Evolutionary conservation across 2,113 vertebrate genomes (phyloP).

Genomic region (Carassius gibelio): DNA sequence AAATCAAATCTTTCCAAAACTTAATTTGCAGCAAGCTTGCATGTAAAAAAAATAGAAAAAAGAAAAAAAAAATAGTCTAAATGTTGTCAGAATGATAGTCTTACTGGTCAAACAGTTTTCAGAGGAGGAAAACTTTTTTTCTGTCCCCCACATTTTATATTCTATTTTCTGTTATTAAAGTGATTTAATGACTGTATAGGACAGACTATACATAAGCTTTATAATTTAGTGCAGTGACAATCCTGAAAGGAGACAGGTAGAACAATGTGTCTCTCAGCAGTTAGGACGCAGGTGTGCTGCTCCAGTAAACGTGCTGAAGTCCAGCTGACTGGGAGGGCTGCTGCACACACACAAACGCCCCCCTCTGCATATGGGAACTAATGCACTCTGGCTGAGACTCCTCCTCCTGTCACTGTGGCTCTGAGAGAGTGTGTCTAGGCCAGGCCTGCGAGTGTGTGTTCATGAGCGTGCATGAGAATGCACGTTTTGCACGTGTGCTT

Average conservation of each 20-base stretch:
- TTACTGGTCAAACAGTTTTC: neutral
- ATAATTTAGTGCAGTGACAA: neutral
- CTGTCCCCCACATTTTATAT: neutral
- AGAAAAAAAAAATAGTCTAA: neutral
- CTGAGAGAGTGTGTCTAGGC: constrained; percentile 10
- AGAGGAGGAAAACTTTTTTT: neutral
- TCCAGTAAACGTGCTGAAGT: constrained; percentile 45
- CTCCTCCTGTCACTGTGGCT: constrained; percentile 33
- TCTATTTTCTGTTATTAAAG: neutral
- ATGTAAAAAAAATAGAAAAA: neutral
- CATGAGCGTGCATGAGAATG: constrained; percentile 44
- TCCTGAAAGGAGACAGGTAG: neutral
- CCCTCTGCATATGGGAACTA: neutral
- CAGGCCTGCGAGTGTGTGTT: constrained; percentile 14
- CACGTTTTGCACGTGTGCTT: constrained; percentile 74
- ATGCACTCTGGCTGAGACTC: neutral
- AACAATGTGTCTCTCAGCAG: constrained; percentile 22
- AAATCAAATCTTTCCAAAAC: neutral
- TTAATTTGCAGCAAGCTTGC: neutral
- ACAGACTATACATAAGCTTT: neutral
- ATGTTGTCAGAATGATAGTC: neutral
- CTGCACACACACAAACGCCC: neutral
- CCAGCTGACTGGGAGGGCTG: constrained; percentile 45
- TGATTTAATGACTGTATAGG: neutral
- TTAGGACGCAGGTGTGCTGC: constrained; percentile 44